A percentile compares a stretch with the other conserved stretches of the same genome.
Evolutionary conservation across 30 jellyfish, hydroid and myxozoan species (phyloP).

Genomic region (Aurelia sp.): DNA sequence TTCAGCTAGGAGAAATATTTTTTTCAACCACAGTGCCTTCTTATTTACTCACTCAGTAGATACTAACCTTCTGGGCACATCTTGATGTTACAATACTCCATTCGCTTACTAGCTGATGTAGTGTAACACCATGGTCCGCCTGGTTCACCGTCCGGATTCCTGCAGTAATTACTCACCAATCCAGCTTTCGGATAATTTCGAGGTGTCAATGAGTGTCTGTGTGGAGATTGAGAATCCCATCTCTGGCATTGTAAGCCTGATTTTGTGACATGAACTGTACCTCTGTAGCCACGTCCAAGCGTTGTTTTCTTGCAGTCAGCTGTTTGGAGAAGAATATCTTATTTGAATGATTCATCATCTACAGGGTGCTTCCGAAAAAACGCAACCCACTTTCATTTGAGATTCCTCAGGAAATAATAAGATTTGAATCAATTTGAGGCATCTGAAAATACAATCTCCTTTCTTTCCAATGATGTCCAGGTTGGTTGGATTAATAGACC

Average conservation of each 20-base stretch:
- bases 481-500: no score
- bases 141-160: conserved; percentile 12
- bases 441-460: no score
- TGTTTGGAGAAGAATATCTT: no score
- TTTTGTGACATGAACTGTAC: background rate
- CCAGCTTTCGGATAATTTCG: conserved; percentile 5
- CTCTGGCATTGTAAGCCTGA: conserved; percentile 38
- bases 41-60: no score
- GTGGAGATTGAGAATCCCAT: conserved; percentile 55
- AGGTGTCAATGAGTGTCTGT: conserved; percentile 22
- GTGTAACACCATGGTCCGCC: conserved; percentile 10
- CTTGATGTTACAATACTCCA: background rate
- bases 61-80: background rate
- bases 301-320: conserved; percentile 13
- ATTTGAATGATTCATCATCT: no score
- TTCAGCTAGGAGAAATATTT: no score
- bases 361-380: no score
- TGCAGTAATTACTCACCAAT: background rate
- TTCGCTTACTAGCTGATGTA: background rate
- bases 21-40: no score
- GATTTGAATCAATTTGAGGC: no score
- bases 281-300: conserved; percentile 8
- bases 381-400: no score
- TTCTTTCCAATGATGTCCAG: no score
- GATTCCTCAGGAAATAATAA: no score